Percentiles rank a stretch among this genome's conserved stretches.
phyloP scores from a whole-genome alignment of 2,797 vertebrate genomes.

The Ispidina lecontei region DNA sequence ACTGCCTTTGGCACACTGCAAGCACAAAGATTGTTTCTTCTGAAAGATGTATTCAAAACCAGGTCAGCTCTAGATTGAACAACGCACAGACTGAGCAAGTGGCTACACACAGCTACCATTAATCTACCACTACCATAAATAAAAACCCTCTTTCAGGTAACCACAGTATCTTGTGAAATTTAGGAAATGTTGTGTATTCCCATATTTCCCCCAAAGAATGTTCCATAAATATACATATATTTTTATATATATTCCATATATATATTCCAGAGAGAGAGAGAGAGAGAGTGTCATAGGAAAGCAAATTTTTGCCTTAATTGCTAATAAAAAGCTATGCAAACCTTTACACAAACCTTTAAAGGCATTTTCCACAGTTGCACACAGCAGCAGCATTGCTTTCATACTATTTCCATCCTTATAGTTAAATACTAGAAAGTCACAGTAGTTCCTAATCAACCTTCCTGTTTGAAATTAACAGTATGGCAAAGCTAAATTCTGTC shows the following conservation, averaged over 20 bases:
- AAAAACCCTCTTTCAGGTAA: not conserved
- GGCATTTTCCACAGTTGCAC: not conserved
- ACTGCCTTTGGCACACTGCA: slow-evolving; percentile 96
- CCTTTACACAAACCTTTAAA: not conserved
- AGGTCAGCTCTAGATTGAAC: not conserved
- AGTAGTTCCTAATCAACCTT: not conserved
- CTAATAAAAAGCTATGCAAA: not conserved
- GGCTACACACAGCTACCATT: not conserved
- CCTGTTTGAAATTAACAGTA: not conserved
- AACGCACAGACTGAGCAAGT: not conserved
- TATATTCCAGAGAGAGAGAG: too few relatives aligned
- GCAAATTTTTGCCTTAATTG: not conserved
- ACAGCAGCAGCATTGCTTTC: not conserved
- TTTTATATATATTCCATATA: too few relatives aligned
- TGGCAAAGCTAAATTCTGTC: not conserved
- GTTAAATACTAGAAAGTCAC: not conserved
- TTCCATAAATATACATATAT: not conserved
- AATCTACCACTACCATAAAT: not conserved
- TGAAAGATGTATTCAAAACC: not conserved
- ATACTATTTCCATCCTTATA: not conserved
- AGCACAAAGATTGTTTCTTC: slow-evolving; percentile 6
- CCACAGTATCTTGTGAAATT: not conserved
- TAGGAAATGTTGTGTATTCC: not conserved
- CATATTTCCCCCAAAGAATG: not conserved
- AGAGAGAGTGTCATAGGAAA: not conserved